Evolutionary conservation across 2,113 vertebrate species (phyloP).

Genomic region (Chaetodon trifascialis): DNA sequence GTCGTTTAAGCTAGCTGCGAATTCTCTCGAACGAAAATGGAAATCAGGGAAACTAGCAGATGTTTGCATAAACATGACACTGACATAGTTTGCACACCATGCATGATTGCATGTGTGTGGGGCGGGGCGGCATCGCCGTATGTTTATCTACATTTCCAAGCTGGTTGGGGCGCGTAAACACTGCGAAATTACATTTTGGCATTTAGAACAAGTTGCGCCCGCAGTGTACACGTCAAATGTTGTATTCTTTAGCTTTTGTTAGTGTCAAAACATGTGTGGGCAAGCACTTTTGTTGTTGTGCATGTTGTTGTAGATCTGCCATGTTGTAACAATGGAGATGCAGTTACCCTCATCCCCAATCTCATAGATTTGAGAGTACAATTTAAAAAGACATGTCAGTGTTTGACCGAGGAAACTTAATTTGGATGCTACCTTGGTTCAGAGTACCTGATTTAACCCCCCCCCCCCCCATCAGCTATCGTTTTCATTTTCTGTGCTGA

Average conservation of each 20-base stretch:
- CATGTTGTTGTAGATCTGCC: neutral
- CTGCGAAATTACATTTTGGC: neutral
- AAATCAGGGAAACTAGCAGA: neutral
- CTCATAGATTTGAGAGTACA: neutral
- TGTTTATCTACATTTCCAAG: conserved; percentile 31
- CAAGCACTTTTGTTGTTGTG: neutral
- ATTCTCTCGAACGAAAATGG: neutral
- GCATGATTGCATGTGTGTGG: conserved; percentile 44
- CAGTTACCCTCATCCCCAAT: neutral
- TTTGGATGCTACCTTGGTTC: neutral
- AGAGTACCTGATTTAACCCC: neutral
- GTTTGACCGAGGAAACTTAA: too few relatives aligned
- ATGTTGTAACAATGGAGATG: neutral
- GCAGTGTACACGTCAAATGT: neutral
- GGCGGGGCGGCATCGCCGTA: conserved; percentile 60
- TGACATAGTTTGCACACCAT: conserved; percentile 19
- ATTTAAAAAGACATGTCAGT: neutral
- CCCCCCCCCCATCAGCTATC: neutral
- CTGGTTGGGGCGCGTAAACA: neutral
- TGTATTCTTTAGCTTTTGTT: neutral
- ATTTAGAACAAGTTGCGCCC: neutral
- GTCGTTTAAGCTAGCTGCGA: neutral
- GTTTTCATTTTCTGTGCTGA: neutral
- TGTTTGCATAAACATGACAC: conserved; percentile 29
- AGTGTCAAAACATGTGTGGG: neutral